Conservation (phyloP, 1,140 invertebrate genomes). For the Scaptodrosophila lebanonensis region DNA sequence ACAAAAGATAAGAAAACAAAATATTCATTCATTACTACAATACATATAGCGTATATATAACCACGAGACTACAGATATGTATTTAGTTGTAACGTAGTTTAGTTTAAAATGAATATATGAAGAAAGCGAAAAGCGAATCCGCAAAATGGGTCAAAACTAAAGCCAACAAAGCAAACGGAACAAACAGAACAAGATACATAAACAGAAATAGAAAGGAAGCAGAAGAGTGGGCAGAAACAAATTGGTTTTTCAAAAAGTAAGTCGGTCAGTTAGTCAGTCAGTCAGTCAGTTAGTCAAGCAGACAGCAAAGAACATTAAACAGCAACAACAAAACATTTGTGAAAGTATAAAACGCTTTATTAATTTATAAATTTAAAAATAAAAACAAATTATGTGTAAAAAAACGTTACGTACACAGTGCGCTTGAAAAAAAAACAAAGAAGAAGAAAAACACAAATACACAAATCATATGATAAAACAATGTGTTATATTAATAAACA, state of each 20-base stretch:
- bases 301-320: slow-evolving; percentile 21
- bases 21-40: slow-evolving; percentile 62
- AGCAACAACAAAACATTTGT: slow-evolving; percentile 36
- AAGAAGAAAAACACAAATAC: slow-evolving; percentile 17
- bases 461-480: slow-evolving; percentile 30
- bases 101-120: slow-evolving; percentile 45
- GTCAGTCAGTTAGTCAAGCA: slow-evolving; percentile 19
- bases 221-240: no score
- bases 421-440: slow-evolving; percentile 52
- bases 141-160: slow-evolving; percentile 20
- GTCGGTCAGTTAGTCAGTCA: no score
- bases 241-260: no score
- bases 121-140: slow-evolving; percentile 21
- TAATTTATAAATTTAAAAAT: slow-evolving; percentile 64
- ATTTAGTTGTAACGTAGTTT: slow-evolving; percentile 74
- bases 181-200: slow-evolving; percentile 3
- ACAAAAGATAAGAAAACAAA: no score
- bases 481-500: slow-evolving; percentile 21
- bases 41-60: slow-evolving; percentile 73
- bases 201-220: no score
- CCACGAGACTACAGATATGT: slow-evolving; percentile 74
- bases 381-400: slow-evolving; percentile 45
- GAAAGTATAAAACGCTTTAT: slow-evolving; percentile 68
- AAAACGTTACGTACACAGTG: slow-evolving; percentile 58
- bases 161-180: slow-evolving; percentile 18